phyloP scores from a whole-genome alignment of 2,797 vertebrate species.

The Poeciliopsis presidionis region DNA sequence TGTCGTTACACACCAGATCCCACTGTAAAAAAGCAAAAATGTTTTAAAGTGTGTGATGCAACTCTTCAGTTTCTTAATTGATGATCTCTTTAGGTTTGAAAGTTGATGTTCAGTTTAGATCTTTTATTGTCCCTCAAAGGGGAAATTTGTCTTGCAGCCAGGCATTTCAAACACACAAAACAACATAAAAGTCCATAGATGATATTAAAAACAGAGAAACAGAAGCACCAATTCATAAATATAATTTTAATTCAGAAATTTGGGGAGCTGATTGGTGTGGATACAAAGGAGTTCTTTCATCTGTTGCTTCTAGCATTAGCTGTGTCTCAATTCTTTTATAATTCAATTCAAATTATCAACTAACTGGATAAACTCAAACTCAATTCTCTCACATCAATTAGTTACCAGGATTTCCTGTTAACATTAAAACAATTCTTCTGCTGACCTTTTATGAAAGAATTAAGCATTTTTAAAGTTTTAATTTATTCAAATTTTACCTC shows the following conservation, averaged over 20 bases:
- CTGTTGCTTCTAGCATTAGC: background rate
- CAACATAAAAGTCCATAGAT: too few relatives aligned
- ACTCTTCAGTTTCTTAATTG: background rate
- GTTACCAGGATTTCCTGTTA: background rate
- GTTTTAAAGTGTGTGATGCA: background rate
- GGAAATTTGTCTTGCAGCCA: too few relatives aligned
- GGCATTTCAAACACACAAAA: too few relatives aligned
- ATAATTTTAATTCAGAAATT: too few relatives aligned
- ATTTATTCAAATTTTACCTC: constrained; percentile 43
- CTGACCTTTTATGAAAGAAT: background rate
- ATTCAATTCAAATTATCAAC: background rate
- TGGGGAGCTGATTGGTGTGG: too few relatives aligned
- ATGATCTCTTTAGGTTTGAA: background rate
- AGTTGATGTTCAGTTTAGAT: background rate
- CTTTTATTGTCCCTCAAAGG: too few relatives aligned
- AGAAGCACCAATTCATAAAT: too few relatives aligned
- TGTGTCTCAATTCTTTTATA: background rate
- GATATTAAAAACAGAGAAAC: too few relatives aligned
- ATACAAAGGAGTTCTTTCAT: too few relatives aligned
- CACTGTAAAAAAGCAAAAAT: constrained; percentile 73
- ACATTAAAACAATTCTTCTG: background rate
- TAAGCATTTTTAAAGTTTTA: background rate
- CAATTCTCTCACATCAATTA: background rate
- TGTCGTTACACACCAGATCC: constrained; percentile 87
- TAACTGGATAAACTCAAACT: background rate